phyloP scores from a whole-genome alignment of 2,888 invertebrate genomes.

The Drosophila conformis region DNA sequence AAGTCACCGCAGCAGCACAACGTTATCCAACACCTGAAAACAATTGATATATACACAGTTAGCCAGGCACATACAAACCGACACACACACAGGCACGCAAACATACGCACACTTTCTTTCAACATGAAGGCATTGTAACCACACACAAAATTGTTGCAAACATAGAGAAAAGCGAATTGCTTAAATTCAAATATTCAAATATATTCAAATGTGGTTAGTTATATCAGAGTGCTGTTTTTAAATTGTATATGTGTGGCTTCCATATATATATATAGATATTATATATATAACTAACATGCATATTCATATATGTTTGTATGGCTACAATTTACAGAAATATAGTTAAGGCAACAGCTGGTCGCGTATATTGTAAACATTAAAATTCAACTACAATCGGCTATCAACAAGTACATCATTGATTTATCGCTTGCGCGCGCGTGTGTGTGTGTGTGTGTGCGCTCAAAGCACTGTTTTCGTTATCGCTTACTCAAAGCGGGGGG shows the following conservation, averaged over 20 bases:
- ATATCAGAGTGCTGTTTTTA: neutral
- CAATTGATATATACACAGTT: constrained; percentile 43
- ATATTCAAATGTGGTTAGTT: constrained; percentile 4
- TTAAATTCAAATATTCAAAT: neutral
- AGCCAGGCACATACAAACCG: constrained; percentile 14
- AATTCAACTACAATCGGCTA: constrained; percentile 5
- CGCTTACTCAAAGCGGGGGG: constrained; percentile 5
- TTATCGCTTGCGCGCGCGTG: neutral
- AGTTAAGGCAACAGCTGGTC: constrained; percentile 45
- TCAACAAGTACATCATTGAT: constrained; percentile 28
- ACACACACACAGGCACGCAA: constrained; percentile 16
- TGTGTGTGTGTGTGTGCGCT: constrained; percentile 3
- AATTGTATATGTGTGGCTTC: neutral
- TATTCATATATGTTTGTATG: constrained; percentile 11
- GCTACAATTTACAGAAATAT: neutral
- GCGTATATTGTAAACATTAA: constrained; percentile 45
- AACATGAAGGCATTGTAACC: constrained; percentile 39
- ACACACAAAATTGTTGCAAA: constrained; percentile 19
- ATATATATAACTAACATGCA: neutral
- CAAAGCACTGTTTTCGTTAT: constrained; percentile 2
- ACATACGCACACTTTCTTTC: constrained; percentile 53
- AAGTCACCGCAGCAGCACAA: constrained; percentile 9
- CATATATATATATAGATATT: neutral
- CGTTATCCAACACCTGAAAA: constrained; percentile 37
- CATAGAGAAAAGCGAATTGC: neutral